Evolutionary conservation across 2,888 invertebrate genomes (phyloP).

Genomic region (Chymomyza fuscimana): DNA sequence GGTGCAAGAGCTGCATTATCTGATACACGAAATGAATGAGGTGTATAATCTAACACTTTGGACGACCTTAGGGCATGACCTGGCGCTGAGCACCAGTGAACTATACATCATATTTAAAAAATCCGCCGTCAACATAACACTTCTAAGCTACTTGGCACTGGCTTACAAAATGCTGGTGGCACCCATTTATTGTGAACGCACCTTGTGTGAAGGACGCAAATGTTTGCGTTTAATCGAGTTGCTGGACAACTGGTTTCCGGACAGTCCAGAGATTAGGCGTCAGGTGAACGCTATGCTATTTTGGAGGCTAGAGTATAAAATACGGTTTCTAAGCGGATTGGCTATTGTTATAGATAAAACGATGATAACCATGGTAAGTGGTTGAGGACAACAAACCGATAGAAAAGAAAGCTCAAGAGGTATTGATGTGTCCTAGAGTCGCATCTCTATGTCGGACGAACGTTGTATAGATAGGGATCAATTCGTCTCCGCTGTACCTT

Average conservation of each 20-base stretch:
- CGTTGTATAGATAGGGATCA: no score
- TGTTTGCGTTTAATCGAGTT: conserved; percentile 69
- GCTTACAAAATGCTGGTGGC: conserved; percentile 70
- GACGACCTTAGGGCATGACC: conserved; percentile 67
- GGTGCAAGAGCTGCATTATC: conserved; percentile 63
- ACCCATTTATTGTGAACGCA: conserved; percentile 65
- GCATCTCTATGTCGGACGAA: no score
- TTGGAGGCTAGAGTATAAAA: conserved; percentile 67
- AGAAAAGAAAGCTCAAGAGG: no score
- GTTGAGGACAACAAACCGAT: neutral
- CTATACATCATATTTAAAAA: conserved; percentile 69
- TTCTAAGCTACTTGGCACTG: conserved; percentile 60
- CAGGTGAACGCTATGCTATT: conserved; percentile 58
- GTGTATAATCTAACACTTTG: conserved; percentile 59
- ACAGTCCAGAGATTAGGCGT: conserved; percentile 36
- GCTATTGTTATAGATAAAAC: conserved; percentile 60
- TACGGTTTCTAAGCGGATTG: conserved; percentile 62
- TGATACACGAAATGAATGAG: conserved; percentile 65
- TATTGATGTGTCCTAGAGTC: no score
- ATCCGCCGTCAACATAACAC: conserved; percentile 26
- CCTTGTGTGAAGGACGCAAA: conserved; percentile 61
- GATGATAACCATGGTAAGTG: conserved; percentile 63
- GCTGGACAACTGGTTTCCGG: conserved; percentile 69
- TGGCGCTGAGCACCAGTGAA: conserved; percentile 69
- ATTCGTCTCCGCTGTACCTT: no score